These are phyloP conservation scores for Scleropages formosus DNA, from an alignment of 2,797 vertebrate genomes.

Conservation along the genomic window DNA sequence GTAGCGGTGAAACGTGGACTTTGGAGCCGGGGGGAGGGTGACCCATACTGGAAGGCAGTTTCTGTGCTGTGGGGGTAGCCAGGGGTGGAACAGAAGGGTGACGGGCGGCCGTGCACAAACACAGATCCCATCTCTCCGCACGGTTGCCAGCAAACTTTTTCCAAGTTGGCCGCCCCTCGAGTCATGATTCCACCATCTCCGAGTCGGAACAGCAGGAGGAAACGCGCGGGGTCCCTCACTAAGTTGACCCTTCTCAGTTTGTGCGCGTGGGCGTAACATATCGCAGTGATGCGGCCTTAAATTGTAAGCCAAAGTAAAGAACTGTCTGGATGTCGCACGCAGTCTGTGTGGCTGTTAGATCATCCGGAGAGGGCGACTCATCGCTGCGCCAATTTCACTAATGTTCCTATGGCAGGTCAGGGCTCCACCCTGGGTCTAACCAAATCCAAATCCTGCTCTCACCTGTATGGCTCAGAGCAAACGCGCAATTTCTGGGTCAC, in stretches of 20 bases:
- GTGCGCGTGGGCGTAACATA: constrained; percentile 12
- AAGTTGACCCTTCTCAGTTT: constrained; percentile 12
- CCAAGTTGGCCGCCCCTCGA: constrained; percentile 26
- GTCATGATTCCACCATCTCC: constrained; percentile 34
- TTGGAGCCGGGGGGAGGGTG: background rate
- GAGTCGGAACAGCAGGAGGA: constrained; percentile 22
- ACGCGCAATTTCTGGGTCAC: background rate
- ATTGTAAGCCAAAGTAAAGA: background rate
- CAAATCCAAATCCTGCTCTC: background rate
- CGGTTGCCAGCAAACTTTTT: constrained; percentile 30
- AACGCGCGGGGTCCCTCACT: background rate
- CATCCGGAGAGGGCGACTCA: background rate
- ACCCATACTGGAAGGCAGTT: constrained; percentile 21
- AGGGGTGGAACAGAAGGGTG: constrained; percentile 40
- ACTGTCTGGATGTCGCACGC: background rate
- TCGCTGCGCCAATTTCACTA: background rate
- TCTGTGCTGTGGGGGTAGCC: constrained; percentile 28
- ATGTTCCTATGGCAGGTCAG: background rate
- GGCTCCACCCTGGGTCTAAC: background rate
- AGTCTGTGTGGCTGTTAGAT: background rate
- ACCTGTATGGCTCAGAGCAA: background rate
- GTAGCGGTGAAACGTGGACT: background rate
- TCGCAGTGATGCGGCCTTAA: constrained; percentile 8
- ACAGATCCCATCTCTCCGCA: constrained; percentile 29
- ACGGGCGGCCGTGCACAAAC: constrained; percentile 32